Conservation (phyloP, 1,140 invertebrate species). For the Dreissena rostriformis region DNA sequence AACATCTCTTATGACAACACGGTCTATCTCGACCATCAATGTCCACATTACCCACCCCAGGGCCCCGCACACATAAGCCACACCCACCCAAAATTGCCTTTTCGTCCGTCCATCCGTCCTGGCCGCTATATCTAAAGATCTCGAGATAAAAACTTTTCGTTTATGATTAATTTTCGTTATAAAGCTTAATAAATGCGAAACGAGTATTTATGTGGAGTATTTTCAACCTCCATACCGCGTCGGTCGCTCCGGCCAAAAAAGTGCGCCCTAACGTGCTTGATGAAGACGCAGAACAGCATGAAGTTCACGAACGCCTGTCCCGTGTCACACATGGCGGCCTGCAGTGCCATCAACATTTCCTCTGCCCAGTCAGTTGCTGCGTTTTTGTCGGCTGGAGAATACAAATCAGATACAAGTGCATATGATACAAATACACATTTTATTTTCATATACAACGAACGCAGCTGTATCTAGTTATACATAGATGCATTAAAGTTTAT, state of each 20-base stretch:
- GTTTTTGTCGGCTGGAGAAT: background rate
- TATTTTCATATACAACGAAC: no score
- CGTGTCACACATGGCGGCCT: background rate
- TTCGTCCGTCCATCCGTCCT: no score
- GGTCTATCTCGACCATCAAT: no score
- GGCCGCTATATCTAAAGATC: no score
- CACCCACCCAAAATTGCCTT: no score
- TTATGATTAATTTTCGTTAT: background rate
- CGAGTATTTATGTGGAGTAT: background rate
- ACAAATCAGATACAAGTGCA: background rate
- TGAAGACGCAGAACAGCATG: background rate
- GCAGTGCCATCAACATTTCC: background rate
- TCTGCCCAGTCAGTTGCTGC: background rate
- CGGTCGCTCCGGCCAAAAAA: background rate
- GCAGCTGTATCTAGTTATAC: background rate
- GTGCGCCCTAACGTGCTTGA: background rate
- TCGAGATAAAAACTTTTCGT: no score
- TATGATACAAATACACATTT: background rate
- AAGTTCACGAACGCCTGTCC: constrained; percentile 1
- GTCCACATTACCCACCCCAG: no score
- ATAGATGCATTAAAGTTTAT: no score
- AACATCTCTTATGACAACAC: no score
- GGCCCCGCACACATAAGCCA: no score
- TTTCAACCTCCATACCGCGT: background rate
- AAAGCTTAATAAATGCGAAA: no score